These are phyloP conservation scores for Chiridota heheva DNA, from an alignment of 35 echinoderm and acorn worm species.

Conservation along the genomic window DNA sequence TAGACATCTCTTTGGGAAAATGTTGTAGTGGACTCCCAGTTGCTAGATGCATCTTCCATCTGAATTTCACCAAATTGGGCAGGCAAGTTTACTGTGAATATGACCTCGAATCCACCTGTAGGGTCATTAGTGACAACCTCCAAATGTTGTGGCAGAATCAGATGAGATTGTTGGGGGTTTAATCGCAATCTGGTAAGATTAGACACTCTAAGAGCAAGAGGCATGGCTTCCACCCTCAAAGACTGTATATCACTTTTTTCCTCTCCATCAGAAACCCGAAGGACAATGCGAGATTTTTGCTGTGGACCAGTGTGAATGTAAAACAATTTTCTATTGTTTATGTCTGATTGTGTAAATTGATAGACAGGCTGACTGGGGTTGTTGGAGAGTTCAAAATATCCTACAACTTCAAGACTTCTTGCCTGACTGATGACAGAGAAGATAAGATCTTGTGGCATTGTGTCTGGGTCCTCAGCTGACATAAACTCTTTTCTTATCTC, in stretches of 20 bases:
- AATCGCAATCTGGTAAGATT: slow-evolving; percentile 52
- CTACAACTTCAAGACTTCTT: slow-evolving; percentile 74
- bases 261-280: slow-evolving; percentile 64
- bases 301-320: slow-evolving; percentile 81
- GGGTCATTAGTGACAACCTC: slow-evolving; percentile 72
- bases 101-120: slow-evolving; percentile 51
- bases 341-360: slow-evolving; percentile 85
- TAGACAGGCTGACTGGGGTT: slow-evolving; percentile 26
- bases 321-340: slow-evolving; percentile 56
- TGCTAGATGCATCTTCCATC: slow-evolving; percentile 20
- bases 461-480: slow-evolving; percentile 78
- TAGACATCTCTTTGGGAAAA: slow-evolving; percentile 72
- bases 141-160: slow-evolving; percentile 52
- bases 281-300: slow-evolving; percentile 73
- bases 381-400: slow-evolving; percentile 59
- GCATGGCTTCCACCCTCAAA: slow-evolving; percentile 75
- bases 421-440: slow-evolving; percentile 64
- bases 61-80: slow-evolving; percentile 78
- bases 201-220: slow-evolving; percentile 52
- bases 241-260: slow-evolving; percentile 69
- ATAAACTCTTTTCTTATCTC: slow-evolving; percentile 42
- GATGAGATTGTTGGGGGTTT: slow-evolving; percentile 57
- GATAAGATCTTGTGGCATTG: slow-evolving; percentile 34
- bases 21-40: slow-evolving; percentile 32
- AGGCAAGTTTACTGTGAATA: slow-evolving; percentile 42